Percentiles rank a stretch among this genome's conserved stretches.
These are phyloP conservation scores for Sceliomorpha sp. DNA, from an alignment of 2,888 invertebrate genomes.

Conservation along the genomic window DNA sequence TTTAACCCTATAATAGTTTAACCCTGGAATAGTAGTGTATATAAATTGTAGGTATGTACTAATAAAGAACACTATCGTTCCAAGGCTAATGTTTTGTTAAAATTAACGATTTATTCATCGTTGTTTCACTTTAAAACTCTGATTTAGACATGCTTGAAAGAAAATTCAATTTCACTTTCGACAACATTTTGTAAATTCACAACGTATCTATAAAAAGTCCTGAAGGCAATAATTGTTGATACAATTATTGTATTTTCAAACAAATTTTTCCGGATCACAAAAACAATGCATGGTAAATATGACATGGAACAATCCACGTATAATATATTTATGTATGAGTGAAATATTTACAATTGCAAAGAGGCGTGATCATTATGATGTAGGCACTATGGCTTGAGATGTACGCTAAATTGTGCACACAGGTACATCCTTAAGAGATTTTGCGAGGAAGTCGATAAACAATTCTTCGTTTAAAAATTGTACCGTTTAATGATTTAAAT, in stretches of 20 bases:
- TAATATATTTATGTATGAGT: constrained; percentile 67
- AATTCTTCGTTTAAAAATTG: constrained; percentile 18
- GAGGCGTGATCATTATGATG: constrained; percentile 76
- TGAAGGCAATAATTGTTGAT: no score
- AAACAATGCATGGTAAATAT: constrained; percentile 38
- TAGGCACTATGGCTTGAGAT: constrained; percentile 81
- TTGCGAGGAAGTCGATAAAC: constrained; percentile 63
- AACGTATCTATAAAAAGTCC: no score
- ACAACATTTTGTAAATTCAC: no score
- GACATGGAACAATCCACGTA: constrained; percentile 54
- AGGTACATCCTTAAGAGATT: constrained; percentile 78
- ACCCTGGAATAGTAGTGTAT: no score
- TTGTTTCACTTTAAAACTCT: no score
- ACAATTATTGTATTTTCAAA: neutral
- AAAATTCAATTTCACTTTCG: no score
- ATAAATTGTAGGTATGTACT: no score
- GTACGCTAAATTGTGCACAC: constrained; percentile 79
- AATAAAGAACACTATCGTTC: no score
- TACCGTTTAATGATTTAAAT: constrained; percentile 35
- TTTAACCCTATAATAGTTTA: no score
- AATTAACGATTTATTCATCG: no score
- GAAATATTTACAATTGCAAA: constrained; percentile 79
- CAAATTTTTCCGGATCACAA: constrained; percentile 26
- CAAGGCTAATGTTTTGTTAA: no score
- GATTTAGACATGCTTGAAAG: no score